phyloP scores from a whole-genome alignment of 2,113 vertebrate species.

The Sylvia atricapilla region DNA sequence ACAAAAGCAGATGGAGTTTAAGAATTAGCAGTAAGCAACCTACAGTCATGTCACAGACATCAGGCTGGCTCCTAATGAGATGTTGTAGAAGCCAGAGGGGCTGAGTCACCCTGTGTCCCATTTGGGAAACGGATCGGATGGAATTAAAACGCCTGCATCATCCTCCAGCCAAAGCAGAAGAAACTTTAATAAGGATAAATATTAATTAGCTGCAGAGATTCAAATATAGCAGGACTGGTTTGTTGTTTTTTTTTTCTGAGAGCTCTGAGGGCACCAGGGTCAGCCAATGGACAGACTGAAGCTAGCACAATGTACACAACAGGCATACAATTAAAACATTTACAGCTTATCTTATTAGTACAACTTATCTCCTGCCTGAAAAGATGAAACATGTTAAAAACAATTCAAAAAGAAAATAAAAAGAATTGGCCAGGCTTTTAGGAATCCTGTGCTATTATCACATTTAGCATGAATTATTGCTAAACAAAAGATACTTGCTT shows the following conservation, averaged over 20 bases:
- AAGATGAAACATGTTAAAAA: neutral
- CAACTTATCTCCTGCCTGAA: neutral
- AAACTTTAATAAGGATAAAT: conserved; percentile 1
- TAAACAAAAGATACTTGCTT: too few relatives aligned
- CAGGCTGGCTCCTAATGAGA: neutral
- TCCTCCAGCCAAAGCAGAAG: neutral
- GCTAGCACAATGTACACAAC: neutral
- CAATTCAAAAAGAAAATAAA: neutral
- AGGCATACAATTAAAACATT: neutral
- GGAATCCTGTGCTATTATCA: neutral
- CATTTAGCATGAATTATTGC: neutral
- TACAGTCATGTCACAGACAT: neutral
- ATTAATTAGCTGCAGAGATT: neutral
- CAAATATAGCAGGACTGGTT: neutral
- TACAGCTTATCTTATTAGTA: neutral
- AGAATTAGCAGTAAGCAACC: neutral
- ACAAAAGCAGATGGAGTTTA: neutral
- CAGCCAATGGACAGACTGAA: neutral
- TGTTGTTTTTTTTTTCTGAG: neutral
- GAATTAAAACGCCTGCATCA: conserved; percentile 1
- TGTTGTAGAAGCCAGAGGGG: neutral
- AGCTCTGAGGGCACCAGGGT: neutral
- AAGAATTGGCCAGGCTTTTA: neutral
- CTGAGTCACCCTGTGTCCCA: neutral
- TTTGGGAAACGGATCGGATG: neutral